A percentile compares a stretch with the other conserved stretches of the same genome.
These are phyloP conservation scores for Drosophila parthenogenetica DNA, from an alignment of 2,888 invertebrate species.

Conservation along the genomic window DNA sequence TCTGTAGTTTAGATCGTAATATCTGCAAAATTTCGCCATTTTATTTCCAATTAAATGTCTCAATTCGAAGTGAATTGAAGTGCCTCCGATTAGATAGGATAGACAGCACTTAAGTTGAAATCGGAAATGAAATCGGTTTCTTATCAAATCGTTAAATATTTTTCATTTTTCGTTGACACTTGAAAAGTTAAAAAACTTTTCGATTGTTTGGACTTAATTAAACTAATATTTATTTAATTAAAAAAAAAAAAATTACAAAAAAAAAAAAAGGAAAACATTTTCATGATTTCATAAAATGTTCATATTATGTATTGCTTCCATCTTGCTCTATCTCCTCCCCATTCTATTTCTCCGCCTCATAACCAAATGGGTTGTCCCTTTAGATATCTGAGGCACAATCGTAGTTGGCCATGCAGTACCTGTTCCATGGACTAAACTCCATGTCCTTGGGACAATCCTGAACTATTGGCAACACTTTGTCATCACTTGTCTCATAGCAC, in stretches of 20 bases:
- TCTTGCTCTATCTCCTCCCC: conserved; percentile 2
- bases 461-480: conserved; percentile 8
- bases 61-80: conserved; percentile 18
- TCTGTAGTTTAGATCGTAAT: conserved; percentile 4
- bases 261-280: conserved; percentile 16
- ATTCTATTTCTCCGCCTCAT: background rate
- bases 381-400: conserved; percentile 44
- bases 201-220: conserved; percentile 53
- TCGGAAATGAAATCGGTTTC: conserved; percentile 21
- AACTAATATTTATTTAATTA: conserved; percentile 60
- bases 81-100: conserved; percentile 16
- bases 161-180: conserved; percentile 22
- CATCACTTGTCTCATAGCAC: conserved; percentile 43
- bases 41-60: conserved; percentile 16
- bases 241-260: conserved; percentile 33
- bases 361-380: background rate
- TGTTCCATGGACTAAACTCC: conserved; percentile 57
- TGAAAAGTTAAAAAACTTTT: conserved; percentile 16
- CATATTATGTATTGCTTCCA: conserved; percentile 28
- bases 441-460: conserved; percentile 60
- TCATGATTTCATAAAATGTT: conserved; percentile 18
- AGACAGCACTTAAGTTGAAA: conserved; percentile 13
- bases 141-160: conserved; percentile 40
- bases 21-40: conserved; percentile 6
- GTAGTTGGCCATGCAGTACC: conserved; percentile 49